These are phyloP conservation scores for Cliona cf. orientalis DNA, from an alignment of 37 sponge, comb jelly and placozoan genomes.

Conservation along the genomic window DNA sequence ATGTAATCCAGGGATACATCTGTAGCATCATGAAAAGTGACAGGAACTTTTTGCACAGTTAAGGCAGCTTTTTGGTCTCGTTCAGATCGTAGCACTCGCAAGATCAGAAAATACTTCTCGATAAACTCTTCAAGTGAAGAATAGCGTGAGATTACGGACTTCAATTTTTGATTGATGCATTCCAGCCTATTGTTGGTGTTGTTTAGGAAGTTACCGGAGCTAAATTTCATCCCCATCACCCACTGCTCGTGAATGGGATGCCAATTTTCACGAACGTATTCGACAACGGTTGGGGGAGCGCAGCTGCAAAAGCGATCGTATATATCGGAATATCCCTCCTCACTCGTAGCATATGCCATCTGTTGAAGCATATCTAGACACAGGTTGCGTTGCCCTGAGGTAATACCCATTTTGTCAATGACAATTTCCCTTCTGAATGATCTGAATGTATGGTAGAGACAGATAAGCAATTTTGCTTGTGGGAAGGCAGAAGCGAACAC, in stretches of 20 bases:
- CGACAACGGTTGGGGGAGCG: conserved; percentile 28
- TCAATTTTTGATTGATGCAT: conserved; percentile 45
- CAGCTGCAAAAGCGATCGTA: conserved; percentile 21
- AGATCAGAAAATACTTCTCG: conserved; percentile 26
- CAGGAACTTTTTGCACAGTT: conserved; percentile 30
- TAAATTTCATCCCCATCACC: conserved; percentile 37
- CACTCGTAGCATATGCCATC: conserved; percentile 39
- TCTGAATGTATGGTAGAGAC: conserved; percentile 57
- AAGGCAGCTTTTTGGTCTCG: conserved; percentile 48
- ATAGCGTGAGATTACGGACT: conserved; percentile 21
- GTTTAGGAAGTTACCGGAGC: conserved; percentile 35
- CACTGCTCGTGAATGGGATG: conserved; percentile 62
- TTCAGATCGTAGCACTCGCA: conserved; percentile 32
- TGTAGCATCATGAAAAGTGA: neutral
- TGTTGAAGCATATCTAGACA: conserved; percentile 29
- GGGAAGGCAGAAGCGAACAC: conserved; percentile 26
- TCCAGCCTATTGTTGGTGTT: conserved; percentile 53
- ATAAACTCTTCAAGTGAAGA: conserved; percentile 32
- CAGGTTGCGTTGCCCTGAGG: conserved; percentile 24
- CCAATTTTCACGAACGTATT: conserved; percentile 68
- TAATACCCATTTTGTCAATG: conserved; percentile 52
- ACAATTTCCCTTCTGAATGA: conserved; percentile 52
- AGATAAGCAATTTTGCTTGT: conserved; percentile 48
- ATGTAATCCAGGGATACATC: neutral
- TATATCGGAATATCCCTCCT: conserved; percentile 20